Evolutionary conservation across 2,113 vertebrate species (phyloP).

Genomic region (Epinephelus cyanopodus): DNA sequence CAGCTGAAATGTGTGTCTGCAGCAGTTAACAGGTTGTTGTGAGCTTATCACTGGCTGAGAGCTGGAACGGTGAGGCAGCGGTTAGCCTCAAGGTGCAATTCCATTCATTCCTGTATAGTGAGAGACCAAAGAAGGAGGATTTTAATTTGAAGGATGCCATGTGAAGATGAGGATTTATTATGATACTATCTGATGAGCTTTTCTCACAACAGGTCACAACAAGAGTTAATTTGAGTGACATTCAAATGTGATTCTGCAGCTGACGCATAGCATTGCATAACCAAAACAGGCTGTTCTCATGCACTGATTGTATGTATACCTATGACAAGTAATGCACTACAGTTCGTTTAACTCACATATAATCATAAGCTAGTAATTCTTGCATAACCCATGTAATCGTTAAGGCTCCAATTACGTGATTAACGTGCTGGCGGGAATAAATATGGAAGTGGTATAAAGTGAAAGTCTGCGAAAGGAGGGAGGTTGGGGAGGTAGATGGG

Average conservation of each 20-base stretch:
- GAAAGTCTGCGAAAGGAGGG: no score
- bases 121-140: slow-evolving; percentile 34
- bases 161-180: slow-evolving; percentile 56
- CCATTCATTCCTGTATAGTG: slow-evolving; percentile 73
- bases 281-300: background rate
- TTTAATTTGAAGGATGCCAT: slow-evolving; percentile 66
- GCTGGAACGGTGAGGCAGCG: slow-evolving; percentile 46
- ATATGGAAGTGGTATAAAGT: no score
- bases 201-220: slow-evolving; percentile 35
- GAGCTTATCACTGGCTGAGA: slow-evolving; percentile 62
- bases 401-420: no score
- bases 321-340: no score
- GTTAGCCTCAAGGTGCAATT: slow-evolving; percentile 78
- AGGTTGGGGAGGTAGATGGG: no score
- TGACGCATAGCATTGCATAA: background rate
- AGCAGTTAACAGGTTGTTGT: slow-evolving; percentile 65
- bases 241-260: background rate
- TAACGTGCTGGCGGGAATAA: no score
- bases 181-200: slow-evolving; percentile 11
- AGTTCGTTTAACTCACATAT: no score
- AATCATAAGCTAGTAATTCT: no score
- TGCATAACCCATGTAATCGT: no score
- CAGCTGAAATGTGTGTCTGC: slow-evolving; percentile 55
- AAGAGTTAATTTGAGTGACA: background rate
- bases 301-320: no score